Base-by-base conservation (phyloP, 2,888 invertebrate species). In the Clanis bilineata region DNA sequence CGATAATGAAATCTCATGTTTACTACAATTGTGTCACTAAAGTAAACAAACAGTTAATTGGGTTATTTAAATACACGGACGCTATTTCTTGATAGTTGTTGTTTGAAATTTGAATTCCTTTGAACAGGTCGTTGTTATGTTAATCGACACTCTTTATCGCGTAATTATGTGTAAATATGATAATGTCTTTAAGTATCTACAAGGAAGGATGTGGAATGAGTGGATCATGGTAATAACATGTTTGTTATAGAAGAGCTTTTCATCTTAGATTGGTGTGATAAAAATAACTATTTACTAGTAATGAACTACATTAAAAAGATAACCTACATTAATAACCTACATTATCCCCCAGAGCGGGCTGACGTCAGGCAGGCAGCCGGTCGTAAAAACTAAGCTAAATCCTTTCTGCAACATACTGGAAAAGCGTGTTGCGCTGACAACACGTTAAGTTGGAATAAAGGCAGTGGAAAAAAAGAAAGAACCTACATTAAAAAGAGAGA, bases 1-100 rank as follows among this genome's bases (percentile, higher is more conserved):
- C 67, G 71, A 63, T 69, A 64, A 62, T 61, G 44, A 56, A 45
- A 56, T 58, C 62, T 47, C 61, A 61, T 65, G 70, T 72, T 72
- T 59, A 56, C 39, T 55, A 41, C 39, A 45, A 59, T 59, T 44
- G 23, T 45, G 38, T 39, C 38, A 58, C 18, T 47, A 58, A 39
- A 39, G 32, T 45, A 45, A 41, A 56, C 41, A 56, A 23, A 36
- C 44, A 36, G 22, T 57, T 36, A 57, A 57, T 36, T 44, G 12
- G 32, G 44, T n/a, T 57, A 57, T 44, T 57, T 36, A 57, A 45
- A 57, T 43, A n/a, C 21, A 23, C 28, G n/a, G 47, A 15, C 28
- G 32, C 1, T 32, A 32, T 23, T 45, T 45, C 23, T 45, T 10
- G 51, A 51, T 51, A 32, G 32, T 18, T 32, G 18, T 10, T 51